phyloP scores from a whole-genome alignment of 2,797 vertebrate species.

The Syngnathus rostellatus region DNA sequence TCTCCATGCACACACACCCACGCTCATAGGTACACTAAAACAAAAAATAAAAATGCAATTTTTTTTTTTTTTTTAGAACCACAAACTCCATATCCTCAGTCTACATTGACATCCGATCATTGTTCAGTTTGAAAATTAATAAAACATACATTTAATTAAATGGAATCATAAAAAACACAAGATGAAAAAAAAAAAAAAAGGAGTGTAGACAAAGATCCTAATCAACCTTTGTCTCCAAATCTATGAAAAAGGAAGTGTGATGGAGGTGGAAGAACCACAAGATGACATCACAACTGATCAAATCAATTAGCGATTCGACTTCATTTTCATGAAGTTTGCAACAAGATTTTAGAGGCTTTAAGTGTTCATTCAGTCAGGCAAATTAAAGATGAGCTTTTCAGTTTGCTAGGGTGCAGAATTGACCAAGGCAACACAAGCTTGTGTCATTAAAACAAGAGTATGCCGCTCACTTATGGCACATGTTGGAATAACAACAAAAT shows the following conservation, averaged over 20 bases:
- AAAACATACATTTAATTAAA: slow-evolving; percentile 48
- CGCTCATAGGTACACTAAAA: slow-evolving; percentile 33
- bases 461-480: slow-evolving; percentile 64
- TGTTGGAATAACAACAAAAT: slow-evolving; percentile 22
- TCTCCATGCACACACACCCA: slow-evolving; percentile 31
- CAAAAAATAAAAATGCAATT: slow-evolving; percentile 62
- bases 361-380: slow-evolving; percentile 24
- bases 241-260: not conserved
- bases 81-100: slow-evolving; percentile 35
- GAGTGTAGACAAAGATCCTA: not conserved
- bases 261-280: not conserved
- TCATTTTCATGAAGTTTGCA: not conserved
- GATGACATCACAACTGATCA: slow-evolving; percentile 3
- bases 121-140: slow-evolving; percentile 33
- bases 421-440: slow-evolving; percentile 44
- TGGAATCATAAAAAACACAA: slow-evolving; percentile 23
- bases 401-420: slow-evolving; percentile 14
- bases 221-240: not conserved
- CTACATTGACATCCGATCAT: slow-evolving; percentile 37
- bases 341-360: slow-evolving; percentile 22
- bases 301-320: not conserved
- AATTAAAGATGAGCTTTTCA: slow-evolving; percentile 13
- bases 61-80: slow-evolving; percentile 16
- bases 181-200: slow-evolving; percentile 51
- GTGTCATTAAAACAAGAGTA: slow-evolving; percentile 21